Base-by-base conservation (phyloP, 2,113 vertebrate species). In the Vombatus ursinus region DNA sequence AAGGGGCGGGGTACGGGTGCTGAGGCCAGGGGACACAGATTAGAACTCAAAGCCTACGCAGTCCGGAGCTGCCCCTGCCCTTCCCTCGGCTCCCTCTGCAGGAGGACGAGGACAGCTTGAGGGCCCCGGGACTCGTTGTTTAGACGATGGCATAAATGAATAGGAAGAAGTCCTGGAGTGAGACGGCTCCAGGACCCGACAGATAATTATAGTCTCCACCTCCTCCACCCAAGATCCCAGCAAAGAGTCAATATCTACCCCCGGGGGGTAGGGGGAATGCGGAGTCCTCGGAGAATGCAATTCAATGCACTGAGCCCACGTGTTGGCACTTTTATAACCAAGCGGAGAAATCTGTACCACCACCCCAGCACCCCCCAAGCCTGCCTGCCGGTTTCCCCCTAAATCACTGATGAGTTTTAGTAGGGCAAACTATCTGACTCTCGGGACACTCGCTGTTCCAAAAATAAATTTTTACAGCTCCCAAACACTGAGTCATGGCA, bases 201-300 rank as follows among this genome's bases (percentile, higher is more conserved):
- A 54, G 94, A 68, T 98, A 98, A 98, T 98, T 98, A 98, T 95
- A 98, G 98, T 90, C 90, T 96, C 90, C 91, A 61, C 92, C 61
- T 94, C 94, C 96, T 92, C 92, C 91, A 50, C 94, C 6, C 53
- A 22, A 44, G 94, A 96, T 53, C 84, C 94, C 90, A 94, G 95
- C 92, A 2, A 95, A 28, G 52, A 84, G 53, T 52, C 90, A 57
- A 11, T 51, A 92, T 51, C 12, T 9, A 89, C 92, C 91, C 84
- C 93, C 14, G 0, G 26, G 57, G 52, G 54, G 93, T 47, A 47
- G 26, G 57, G 52, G 54, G 93, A 49, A 47, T 68, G 93, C 94
- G 23, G 44, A 44, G n/a, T 49, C 23, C 94, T 22, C 26, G 2
- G 16, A 47, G 92, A 23, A 77, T n/a, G 57, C 68, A 9, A 31